Evolutionary conservation across 2,113 vertebrate genomes (phyloP).

Genomic region (Hydrolagus affinis): DNA sequence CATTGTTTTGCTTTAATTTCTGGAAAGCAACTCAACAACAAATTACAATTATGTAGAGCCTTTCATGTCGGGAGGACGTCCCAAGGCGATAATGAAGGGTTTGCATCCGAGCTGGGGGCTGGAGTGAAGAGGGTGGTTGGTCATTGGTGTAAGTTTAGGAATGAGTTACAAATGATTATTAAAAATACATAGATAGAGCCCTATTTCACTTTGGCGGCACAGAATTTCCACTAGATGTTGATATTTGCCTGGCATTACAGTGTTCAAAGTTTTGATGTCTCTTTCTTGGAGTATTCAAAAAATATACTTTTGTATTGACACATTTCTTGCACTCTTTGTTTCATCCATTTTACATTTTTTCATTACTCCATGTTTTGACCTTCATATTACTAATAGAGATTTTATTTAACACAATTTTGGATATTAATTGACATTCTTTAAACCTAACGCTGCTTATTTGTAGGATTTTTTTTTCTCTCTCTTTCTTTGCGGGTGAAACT

Average conservation of each 20-base stretch:
- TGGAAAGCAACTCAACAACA: neutral
- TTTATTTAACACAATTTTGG: slow-evolving; percentile 9
- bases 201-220: slow-evolving; percentile 32
- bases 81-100: too few species aligned
- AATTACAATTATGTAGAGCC: too few species aligned
- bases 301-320: neutral
- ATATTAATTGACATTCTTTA: neutral
- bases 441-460: neutral
- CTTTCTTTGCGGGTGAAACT: neutral
- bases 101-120: too few species aligned
- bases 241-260: slow-evolving; percentile 34
- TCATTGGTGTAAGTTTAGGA: neutral
- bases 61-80: too few species aligned
- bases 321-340: neutral
- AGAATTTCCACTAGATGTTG: slow-evolving; percentile 32
- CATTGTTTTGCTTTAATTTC: neutral
- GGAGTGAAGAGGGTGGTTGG: too few species aligned
- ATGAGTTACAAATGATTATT: slow-evolving; percentile 31
- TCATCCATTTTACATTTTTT: slow-evolving; percentile 8
- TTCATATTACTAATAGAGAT: slow-evolving; percentile 19
- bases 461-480: neutral
- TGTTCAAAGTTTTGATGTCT: neutral
- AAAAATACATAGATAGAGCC: slow-evolving; percentile 13
- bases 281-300: neutral
- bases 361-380: slow-evolving; percentile 4